Evolutionary conservation across 2,888 invertebrate species (phyloP).

Genomic region (Chrysotoxum bicinctum): DNA sequence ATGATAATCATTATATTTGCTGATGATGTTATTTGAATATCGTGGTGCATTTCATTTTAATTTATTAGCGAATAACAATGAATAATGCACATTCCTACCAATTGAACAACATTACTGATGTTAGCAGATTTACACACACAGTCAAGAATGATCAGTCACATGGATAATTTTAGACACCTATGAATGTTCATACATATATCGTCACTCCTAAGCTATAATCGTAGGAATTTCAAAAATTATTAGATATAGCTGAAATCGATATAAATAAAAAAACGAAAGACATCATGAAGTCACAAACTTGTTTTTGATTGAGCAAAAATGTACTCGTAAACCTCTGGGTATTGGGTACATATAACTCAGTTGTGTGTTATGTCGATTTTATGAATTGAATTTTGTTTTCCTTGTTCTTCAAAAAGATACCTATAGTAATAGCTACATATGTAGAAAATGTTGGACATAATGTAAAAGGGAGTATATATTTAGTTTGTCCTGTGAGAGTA

Average conservation of each 20-base stretch:
- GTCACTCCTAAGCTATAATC: slow-evolving; percentile 33
- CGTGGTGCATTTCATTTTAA: slow-evolving; percentile 33
- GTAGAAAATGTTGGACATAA: neutral
- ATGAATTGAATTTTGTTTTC: slow-evolving; percentile 31
- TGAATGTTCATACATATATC: slow-evolving; percentile 20
- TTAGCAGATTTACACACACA: slow-evolving; percentile 50
- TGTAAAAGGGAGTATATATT: neutral
- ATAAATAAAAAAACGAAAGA: slow-evolving; percentile 50
- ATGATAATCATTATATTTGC: neutral
- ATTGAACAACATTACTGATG: slow-evolving; percentile 50
- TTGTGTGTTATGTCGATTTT: slow-evolving; percentile 4
- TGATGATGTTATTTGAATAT: slow-evolving; percentile 14
- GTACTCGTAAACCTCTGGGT: neutral
- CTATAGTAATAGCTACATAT: neutral
- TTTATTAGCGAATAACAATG: neutral
- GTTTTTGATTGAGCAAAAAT: slow-evolving; percentile 51
- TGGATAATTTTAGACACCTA: slow-evolving; percentile 1
- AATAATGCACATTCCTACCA: slow-evolving; percentile 52
- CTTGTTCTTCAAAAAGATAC: slow-evolving; percentile 8
- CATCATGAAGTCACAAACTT: slow-evolving; percentile 62
- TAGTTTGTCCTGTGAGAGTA: neutral
- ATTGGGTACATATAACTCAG: slow-evolving; percentile 2
- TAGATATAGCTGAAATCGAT: slow-evolving; percentile 23
- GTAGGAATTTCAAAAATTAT: slow-evolving; percentile 61
- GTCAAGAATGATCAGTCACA: neutral